Percentiles rank a stretch among this genome's conserved stretches.
phyloP scores from a whole-genome alignment of 2,113 vertebrate genomes.

The Syngnathus typhle region DNA sequence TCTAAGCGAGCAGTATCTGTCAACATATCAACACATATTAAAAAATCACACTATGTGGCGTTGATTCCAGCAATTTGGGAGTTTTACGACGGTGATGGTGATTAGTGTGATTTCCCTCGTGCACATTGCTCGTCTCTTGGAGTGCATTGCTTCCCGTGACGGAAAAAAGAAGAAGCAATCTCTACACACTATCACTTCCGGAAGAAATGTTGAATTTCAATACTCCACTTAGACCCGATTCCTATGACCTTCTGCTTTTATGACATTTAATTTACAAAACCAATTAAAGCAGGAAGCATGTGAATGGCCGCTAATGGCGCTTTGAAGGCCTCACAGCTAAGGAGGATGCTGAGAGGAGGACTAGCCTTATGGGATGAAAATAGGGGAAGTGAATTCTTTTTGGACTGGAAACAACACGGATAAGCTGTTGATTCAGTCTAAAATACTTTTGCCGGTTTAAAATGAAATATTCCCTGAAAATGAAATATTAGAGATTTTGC shows the following conservation, averaged over 20 bases:
- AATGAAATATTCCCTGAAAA: not conserved
- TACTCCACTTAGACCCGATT: conserved; percentile 13
- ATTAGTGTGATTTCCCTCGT: conserved; percentile 58
- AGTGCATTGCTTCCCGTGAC: not conserved
- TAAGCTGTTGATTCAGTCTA: too few species aligned
- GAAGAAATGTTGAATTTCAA: conserved; percentile 2
- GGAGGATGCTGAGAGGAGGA: not conserved
- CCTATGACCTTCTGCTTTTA: conserved; percentile 17
- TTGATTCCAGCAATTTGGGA: conserved; percentile 50
- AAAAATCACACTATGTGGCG: conserved; percentile 44
- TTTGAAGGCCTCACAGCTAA: conserved; percentile 18
- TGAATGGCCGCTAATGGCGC: conserved; percentile 18
- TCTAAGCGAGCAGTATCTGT: conserved; percentile 55
- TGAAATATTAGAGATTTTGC: not conserved
- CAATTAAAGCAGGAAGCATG: conserved; percentile 7
- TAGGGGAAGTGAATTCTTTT: not conserved
- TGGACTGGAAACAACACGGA: too few species aligned
- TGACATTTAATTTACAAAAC: conserved; percentile 36
- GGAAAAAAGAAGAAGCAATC: conserved; percentile 12
- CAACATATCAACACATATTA: conserved; percentile 57
- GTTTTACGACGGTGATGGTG: conserved; percentile 43
- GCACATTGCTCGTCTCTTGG: conserved; percentile 22
- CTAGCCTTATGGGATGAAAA: not conserved
- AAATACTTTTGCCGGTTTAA: too few species aligned
- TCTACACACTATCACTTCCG: not conserved